Conservation (phyloP, 1,140 invertebrate genomes). For the Penaeus japonicus region DNA sequence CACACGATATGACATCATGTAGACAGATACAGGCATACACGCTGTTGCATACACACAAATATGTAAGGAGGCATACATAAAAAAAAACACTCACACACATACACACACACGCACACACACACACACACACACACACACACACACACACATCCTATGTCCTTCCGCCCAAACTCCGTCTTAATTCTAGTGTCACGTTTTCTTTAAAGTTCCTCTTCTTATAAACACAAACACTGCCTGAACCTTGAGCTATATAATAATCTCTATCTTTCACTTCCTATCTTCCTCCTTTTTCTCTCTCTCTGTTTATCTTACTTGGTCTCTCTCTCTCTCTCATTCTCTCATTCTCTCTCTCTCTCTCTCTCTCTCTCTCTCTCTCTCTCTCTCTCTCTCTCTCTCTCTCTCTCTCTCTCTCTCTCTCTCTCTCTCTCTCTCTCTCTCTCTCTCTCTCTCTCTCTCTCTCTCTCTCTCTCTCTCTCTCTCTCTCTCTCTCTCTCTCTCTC, state of each 20-base stretch:
- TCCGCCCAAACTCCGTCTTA: no score
- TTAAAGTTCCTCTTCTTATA: no score
- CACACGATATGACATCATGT: neutral
- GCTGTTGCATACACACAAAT: neutral
- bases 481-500: no score
- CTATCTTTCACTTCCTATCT: neutral
- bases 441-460: neutral
- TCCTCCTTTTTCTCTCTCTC: neutral
- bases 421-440: neutral
- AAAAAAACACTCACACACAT: neutral
- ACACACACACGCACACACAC: neutral
- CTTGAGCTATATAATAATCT: no score
- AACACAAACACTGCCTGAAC: no score
- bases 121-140: no score
- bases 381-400: constrained; percentile 27
- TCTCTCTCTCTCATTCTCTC: neutral
- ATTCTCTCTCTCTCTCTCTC: neutral
- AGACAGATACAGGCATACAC: neutral
- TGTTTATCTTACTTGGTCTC: no score
- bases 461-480: neutral
- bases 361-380: neutral
- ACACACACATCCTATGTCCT: no score
- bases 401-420: neutral
- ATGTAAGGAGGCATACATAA: neutral
- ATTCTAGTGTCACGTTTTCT: no score